phyloP scores from a whole-genome alignment of 2,113 vertebrate genomes.

The Eudyptes chrysolophus region DNA sequence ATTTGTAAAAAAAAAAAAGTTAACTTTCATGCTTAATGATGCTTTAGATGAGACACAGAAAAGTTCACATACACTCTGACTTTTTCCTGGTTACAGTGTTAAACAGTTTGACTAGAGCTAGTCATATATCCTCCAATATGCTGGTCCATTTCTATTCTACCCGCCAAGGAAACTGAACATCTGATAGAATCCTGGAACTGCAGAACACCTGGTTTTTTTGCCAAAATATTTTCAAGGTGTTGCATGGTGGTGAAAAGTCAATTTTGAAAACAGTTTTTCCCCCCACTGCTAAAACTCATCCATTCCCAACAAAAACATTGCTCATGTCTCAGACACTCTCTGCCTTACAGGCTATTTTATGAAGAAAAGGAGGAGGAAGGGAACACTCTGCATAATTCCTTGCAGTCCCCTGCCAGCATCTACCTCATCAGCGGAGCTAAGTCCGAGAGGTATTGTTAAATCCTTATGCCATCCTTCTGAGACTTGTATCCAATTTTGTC shows the following conservation, averaged over 20 bases:
- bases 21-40: neutral
- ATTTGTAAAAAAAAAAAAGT: neutral
- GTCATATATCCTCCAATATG: neutral
- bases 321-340: slow-evolving; percentile 37
- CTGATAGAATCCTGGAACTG: slow-evolving; percentile 43
- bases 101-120: neutral
- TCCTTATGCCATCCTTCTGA: slow-evolving; percentile 8
- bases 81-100: neutral
- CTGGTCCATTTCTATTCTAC: neutral
- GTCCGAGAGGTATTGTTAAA: slow-evolving; percentile 13
- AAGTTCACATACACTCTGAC: neutral
- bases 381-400: neutral
- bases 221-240: slow-evolving; percentile 55
- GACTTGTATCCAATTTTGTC: neutral
- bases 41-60: neutral
- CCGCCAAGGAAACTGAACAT: neutral
- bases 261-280: slow-evolving; percentile 28
- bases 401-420: neutral
- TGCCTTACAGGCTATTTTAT: slow-evolving; percentile 15
- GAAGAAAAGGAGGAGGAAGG: neutral
- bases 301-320: slow-evolving; percentile 48
- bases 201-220: neutral
- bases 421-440: slow-evolving; percentile 31
- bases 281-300: slow-evolving; percentile 3
- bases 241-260: slow-evolving; percentile 22